A percentile compares a stretch with the other conserved stretches of the same genome.
phyloP scores from a whole-genome alignment of 2,797 vertebrate genomes.

The Clarias pachynema region DNA sequence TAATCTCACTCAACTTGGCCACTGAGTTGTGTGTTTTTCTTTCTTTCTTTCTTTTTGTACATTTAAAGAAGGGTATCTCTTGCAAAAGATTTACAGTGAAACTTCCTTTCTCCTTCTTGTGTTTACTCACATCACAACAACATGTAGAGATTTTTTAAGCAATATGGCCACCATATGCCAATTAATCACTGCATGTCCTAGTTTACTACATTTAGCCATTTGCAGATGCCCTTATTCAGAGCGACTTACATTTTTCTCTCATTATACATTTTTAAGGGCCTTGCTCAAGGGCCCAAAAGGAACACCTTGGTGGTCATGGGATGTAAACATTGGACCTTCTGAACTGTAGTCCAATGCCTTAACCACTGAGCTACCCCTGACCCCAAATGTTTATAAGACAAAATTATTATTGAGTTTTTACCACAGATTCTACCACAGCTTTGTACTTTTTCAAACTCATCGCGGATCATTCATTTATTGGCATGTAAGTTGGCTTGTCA shows the following conservation, averaged over 20 bases:
- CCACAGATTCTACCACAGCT: too few species aligned
- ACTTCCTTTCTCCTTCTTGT: background rate
- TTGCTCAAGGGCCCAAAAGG: too few species aligned
- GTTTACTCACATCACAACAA: background rate
- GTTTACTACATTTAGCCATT: background rate
- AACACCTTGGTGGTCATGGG: too few species aligned
- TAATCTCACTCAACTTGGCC: background rate
- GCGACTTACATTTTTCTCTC: too few species aligned
- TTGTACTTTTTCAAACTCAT: background rate
- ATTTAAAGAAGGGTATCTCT: background rate
- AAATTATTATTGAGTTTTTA: background rate
- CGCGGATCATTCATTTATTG: background rate
- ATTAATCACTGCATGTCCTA: background rate
- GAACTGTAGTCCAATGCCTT: too few species aligned
- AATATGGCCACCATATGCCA: background rate
- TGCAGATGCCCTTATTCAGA: too few species aligned
- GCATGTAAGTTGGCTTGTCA: background rate
- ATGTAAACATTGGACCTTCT: too few species aligned
- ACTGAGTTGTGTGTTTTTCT: background rate
- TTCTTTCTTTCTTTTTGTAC: background rate
- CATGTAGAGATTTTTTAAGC: background rate
- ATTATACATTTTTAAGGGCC: too few species aligned
- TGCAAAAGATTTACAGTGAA: background rate
- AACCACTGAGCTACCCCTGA: too few species aligned
- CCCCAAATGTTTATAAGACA: background rate